Percentiles rank a stretch among this genome's conserved stretches.
These are phyloP conservation scores for Belonocnema kinseyi DNA, from an alignment of 1,140 invertebrate genomes.

Conservation along the genomic window DNA sequence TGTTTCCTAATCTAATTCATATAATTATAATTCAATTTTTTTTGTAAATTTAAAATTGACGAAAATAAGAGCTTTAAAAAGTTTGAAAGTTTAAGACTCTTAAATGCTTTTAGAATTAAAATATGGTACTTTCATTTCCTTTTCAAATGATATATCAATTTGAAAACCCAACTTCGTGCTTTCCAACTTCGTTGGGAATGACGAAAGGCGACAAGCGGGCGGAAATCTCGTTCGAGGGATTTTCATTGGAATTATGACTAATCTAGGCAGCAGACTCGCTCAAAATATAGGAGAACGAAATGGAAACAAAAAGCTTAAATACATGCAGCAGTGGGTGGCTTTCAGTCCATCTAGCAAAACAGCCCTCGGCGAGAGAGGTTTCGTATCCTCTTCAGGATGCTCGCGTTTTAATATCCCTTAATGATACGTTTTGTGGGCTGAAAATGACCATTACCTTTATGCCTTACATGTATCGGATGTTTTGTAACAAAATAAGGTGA, in stretches of 20 bases:
- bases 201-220: constrained; percentile 7
- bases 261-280: constrained; percentile 14
- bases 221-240: constrained; percentile 16
- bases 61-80: too few species aligned
- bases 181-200: background rate
- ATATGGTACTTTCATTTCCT: too few species aligned
- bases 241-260: constrained; percentile 20
- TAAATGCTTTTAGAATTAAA: too few species aligned
- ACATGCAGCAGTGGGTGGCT: background rate
- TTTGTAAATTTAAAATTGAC: too few species aligned
- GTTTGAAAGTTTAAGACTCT: too few species aligned
- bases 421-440: background rate
- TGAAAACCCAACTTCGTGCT: too few species aligned
- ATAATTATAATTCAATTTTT: too few species aligned
- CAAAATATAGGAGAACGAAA: background rate
- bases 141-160: too few species aligned
- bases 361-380: constrained; percentile 11
- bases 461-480: background rate
- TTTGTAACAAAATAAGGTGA: background rate
- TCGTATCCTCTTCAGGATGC: background rate
- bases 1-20: too few species aligned
- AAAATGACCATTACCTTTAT: background rate
- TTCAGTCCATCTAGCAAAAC: constrained; percentile 1
- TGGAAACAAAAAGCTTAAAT: constrained; percentile 18
- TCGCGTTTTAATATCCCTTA: background rate